Conservation (phyloP, 2,888 invertebrate species). For the Drepanosiphum platanoidis region DNA sequence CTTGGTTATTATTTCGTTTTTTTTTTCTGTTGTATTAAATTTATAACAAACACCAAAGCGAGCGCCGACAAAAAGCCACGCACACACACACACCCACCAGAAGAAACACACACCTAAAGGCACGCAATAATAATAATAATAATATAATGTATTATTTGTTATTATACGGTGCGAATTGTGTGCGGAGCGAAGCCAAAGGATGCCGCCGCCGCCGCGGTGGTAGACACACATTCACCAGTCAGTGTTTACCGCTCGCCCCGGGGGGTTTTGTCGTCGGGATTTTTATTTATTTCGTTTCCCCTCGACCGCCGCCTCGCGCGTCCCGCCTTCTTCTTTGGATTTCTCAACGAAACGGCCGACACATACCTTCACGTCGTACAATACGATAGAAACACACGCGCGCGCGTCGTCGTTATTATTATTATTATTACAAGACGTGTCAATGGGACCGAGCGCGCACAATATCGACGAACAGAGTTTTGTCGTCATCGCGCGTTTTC, state of each 20-base stretch:
- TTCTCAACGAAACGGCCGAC: conserved; percentile 12
- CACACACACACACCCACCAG: no score
- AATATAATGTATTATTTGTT: conserved; percentile 58
- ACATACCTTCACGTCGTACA: conserved; percentile 24
- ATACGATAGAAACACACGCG: not conserved
- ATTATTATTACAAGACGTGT: no score
- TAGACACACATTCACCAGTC: conserved; percentile 30
- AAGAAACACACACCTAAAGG: conserved; percentile 12
- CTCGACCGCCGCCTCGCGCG: not conserved
- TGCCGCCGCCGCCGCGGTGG: conserved; percentile 22
- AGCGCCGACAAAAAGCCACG: conserved; percentile 48
- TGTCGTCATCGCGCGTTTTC: no score
- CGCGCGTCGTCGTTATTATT: not conserved
- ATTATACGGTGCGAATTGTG: conserved; percentile 60
- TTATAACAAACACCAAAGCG: conserved; percentile 58
- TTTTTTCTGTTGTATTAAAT: conserved; percentile 40
- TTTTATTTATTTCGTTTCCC: conserved; percentile 45
- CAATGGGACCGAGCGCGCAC: not conserved
- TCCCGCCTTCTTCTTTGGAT: not conserved
- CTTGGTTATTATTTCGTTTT: not conserved
- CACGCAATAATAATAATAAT: conserved; percentile 52
- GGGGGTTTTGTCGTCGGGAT: conserved; percentile 44
- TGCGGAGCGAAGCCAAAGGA: conserved; percentile 46
- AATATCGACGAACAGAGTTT: no score
- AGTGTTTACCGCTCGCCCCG: conserved; percentile 52